These are phyloP conservation scores for Drosophila affinis DNA, from an alignment of 2,888 invertebrate species.

Conservation along the genomic window DNA sequence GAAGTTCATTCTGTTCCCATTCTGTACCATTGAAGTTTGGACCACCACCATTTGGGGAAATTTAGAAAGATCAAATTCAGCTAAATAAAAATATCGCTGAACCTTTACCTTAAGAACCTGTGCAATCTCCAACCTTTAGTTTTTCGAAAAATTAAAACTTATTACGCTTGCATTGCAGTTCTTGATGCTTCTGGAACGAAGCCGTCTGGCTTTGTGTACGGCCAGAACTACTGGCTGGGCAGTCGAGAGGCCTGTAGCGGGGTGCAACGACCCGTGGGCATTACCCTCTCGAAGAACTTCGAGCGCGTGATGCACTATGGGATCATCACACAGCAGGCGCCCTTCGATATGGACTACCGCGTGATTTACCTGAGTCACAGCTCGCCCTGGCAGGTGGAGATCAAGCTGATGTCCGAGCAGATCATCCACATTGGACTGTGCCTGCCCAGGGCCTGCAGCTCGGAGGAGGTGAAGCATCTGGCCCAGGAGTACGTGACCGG, in stretches of 20 bases:
- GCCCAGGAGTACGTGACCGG: slow-evolving; percentile 80
- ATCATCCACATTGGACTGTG: slow-evolving; percentile 85
- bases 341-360: slow-evolving; percentile 83
- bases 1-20: too few species aligned
- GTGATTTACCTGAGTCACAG: slow-evolving; percentile 83
- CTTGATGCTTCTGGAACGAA: slow-evolving; percentile 86
- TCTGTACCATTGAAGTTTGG: too few species aligned
- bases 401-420: slow-evolving; percentile 84
- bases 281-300: slow-evolving; percentile 82
- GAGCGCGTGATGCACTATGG: slow-evolving; percentile 82
- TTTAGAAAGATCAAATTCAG: too few species aligned
- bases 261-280: slow-evolving; percentile 79
- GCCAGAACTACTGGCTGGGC: slow-evolving; percentile 87
- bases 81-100: too few species aligned
- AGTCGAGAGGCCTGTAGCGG: slow-evolving; percentile 85
- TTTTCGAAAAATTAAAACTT: not conserved
- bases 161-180: slow-evolving; percentile 78
- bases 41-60: too few species aligned
- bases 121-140: not conserved
- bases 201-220: slow-evolving; percentile 85
- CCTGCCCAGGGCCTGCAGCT: slow-evolving; percentile 84
- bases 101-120: too few species aligned
- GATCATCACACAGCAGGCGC: slow-evolving; percentile 81
- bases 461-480: slow-evolving; percentile 81
- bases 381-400: slow-evolving; percentile 84